These are phyloP conservation scores for Channa maculata DNA, from an alignment of 2,113 vertebrate genomes.

Conservation along the genomic window DNA sequence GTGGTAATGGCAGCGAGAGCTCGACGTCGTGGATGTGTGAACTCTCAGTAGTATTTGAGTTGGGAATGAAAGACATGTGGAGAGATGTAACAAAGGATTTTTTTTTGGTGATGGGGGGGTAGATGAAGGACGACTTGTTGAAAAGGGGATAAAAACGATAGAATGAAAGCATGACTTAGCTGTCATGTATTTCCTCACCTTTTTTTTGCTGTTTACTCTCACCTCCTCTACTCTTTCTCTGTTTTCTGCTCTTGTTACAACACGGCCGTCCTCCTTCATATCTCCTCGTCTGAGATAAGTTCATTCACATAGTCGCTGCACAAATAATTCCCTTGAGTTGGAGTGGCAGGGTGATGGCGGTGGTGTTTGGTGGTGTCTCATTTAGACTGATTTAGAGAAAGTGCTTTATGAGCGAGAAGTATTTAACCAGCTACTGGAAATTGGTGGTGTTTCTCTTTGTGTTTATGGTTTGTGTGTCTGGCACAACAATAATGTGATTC, in stretches of 20 bases:
- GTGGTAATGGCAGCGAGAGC: too few relatives aligned
- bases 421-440: constrained; percentile 24
- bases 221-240: constrained; percentile 31
- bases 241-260: constrained; percentile 20
- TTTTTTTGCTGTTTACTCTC: constrained; percentile 60
- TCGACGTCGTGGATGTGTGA: too few relatives aligned
- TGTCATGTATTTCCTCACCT: constrained; percentile 53
- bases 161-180: constrained; percentile 49
- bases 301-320: constrained; percentile 31
- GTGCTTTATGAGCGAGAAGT: constrained; percentile 18
- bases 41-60: too few relatives aligned
- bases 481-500: constrained; percentile 40
- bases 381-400: constrained; percentile 12
- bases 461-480: constrained; percentile 29
- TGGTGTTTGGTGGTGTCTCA: constrained; percentile 25
- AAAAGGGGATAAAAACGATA: constrained; percentile 36
- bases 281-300: constrained; percentile 24
- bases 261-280: constrained; percentile 18
- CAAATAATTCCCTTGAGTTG: constrained; percentile 15
- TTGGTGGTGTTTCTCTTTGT: constrained; percentile 1
- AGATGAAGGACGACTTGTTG: constrained; percentile 36
- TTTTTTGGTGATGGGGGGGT: neutral
- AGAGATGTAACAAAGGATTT: constrained; percentile 16
- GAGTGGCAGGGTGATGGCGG: neutral
- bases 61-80: constrained; percentile 27